Evolutionary conservation across 2,888 invertebrate genomes (phyloP).

Genomic region (Pseudeuparius sepicola): DNA sequence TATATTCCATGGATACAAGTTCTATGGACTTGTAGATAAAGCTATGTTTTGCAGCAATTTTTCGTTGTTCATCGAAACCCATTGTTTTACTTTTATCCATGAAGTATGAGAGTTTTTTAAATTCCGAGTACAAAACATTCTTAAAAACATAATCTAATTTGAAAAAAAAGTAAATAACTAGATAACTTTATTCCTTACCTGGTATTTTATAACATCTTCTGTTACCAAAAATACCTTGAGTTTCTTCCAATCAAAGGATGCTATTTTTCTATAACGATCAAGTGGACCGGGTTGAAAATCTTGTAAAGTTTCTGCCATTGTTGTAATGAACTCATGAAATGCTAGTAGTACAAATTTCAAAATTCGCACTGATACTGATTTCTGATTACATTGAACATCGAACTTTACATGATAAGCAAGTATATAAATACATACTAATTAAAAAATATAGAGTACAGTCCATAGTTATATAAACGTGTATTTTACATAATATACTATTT

Average conservation of each 20-base stretch:
- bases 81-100: conserved; percentile 15
- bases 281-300: conserved; percentile 55
- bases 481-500: no score
- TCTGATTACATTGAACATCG: no score
- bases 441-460: no score
- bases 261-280: conserved; percentile 50
- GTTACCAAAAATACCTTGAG: conserved; percentile 44
- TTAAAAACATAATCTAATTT: no score
- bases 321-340: no score
- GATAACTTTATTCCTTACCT: conserved; percentile 36
- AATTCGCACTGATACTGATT: no score
- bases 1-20: conserved; percentile 47
- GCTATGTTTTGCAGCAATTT: conserved; percentile 46
- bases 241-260: conserved; percentile 60
- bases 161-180: conserved; percentile 20
- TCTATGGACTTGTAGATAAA: conserved; percentile 57
- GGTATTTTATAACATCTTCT: conserved; percentile 42
- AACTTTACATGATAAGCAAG: no score
- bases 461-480: no score
- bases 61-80: conserved; percentile 41
- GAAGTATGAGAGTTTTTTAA: conserved; percentile 29
- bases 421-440: no score
- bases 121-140: conserved; percentile 29
- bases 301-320: conserved; percentile 42
- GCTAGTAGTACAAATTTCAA: no score